A percentile compares a stretch with the other conserved stretches of the same genome.
phyloP scores from a whole-genome alignment of 2,888 invertebrate genomes.

The Ornithoptera priamus region DNA sequence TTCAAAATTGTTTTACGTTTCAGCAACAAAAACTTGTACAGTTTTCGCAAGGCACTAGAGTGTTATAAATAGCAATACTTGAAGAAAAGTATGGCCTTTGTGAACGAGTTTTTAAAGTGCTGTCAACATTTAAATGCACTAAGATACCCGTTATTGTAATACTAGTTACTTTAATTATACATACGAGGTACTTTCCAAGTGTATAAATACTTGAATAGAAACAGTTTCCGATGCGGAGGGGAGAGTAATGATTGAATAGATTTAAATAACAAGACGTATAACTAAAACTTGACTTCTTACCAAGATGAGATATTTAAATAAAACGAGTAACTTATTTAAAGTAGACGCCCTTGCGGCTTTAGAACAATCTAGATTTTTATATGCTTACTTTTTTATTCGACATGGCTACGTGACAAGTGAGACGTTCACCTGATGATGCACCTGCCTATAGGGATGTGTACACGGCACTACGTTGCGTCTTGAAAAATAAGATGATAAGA shows the following conservation, averaged over 20 bases:
- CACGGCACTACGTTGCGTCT: no score
- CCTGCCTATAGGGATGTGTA: no score
- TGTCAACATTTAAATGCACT: constrained; percentile 1
- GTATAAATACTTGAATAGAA: constrained; percentile 6
- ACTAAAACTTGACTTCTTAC: neutral
- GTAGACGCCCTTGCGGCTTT: no score
- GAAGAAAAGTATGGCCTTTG: constrained; percentile 1
- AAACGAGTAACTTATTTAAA: neutral
- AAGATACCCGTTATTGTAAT: neutral
- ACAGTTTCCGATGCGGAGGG: neutral
- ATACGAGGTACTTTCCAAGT: constrained; percentile 5
- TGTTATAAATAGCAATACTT: neutral
- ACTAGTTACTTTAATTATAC: constrained; percentile 7
- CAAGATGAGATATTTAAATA: neutral
- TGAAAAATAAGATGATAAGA: no score
- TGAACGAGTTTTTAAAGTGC: constrained; percentile 1
- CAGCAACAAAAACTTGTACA: no score
- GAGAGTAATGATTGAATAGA: neutral
- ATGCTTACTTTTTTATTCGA: no score
- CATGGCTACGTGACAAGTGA: no score
- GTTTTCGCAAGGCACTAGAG: neutral
- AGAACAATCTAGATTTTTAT: no score
- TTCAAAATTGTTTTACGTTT: no score
- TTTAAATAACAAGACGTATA: constrained; percentile 3
- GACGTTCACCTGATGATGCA: no score